Base-by-base conservation (phyloP, 2,797 vertebrate species). In the Botia almorhae region DNA sequence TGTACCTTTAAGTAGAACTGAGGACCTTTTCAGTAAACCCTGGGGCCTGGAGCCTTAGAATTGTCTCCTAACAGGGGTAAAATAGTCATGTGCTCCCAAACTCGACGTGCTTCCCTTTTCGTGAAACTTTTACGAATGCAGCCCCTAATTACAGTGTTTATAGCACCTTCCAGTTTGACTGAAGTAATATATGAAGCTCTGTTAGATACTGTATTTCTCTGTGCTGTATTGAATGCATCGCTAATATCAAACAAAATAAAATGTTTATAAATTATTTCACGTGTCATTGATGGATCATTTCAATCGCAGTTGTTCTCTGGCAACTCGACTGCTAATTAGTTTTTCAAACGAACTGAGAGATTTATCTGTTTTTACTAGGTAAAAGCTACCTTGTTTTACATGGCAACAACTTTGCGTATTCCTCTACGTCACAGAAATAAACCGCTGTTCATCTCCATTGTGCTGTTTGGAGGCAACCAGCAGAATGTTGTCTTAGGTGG, bases 191-290 rank as follows among this genome's bases (percentile, higher is more conserved):
- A 26, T 56, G 19, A 65, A 67, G 14, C 33, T 76, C 19, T 76
- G 55, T 61, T 70, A 78, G 36, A 21, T 72, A 46, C 43, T 46
- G 43, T 46, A 74, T 73, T 64, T 68, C 50, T 74, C 17, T 78
- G 13, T 69, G 17, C 51, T 83, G 64, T 79, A 69, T 69, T 64
- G 60, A 75, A 83, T 83, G 64, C 55, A 74, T 82, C 55, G 70
- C 81, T 83, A 80, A 83, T 74, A 60, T 80, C 60, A 46, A 73
- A 73, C 16, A 65, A 78, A 56, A 75, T 72, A 82, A 69, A 76
- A 82, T 76, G 19, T 72, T 69, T 76, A 63, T 76, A 76, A 75
- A 68, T n/a, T 11, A 63, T 55, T 64, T 58, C 46, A 53, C 21
- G 4, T 72, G 16, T 67, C 67, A 55, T 69, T 76, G 36, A 43